Evolutionary conservation across 2,888 invertebrate species (phyloP).

Genomic region (Parnassius orleans): DNA sequence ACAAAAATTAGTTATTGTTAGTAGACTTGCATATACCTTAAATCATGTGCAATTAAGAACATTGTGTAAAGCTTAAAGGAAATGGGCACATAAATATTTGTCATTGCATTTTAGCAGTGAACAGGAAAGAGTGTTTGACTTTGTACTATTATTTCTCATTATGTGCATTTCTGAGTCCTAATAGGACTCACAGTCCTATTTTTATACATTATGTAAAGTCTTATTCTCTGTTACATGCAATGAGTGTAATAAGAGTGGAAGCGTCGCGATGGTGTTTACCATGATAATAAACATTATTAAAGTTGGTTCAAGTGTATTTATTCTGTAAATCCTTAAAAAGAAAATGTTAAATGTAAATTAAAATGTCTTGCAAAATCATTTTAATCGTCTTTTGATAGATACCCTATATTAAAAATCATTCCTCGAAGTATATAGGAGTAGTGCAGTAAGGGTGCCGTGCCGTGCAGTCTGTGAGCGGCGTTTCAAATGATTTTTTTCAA

Average conservation of each 20-base stretch:
- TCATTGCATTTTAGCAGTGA: constrained; percentile 78
- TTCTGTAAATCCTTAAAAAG: constrained; percentile 25
- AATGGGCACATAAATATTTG: constrained; percentile 60
- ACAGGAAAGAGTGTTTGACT: constrained; percentile 58
- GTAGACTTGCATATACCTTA: constrained; percentile 70
- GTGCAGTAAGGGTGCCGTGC: too few relatives aligned
- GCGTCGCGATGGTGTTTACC: constrained; percentile 70
- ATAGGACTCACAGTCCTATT: constrained; percentile 76
- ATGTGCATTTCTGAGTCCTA: constrained; percentile 74
- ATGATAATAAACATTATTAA: constrained; percentile 76
- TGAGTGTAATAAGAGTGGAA: constrained; percentile 72
- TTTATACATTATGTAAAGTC: constrained; percentile 79
- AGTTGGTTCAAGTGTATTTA: constrained; percentile 49
- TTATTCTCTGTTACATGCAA: constrained; percentile 75
- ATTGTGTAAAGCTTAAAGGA: constrained; percentile 59
- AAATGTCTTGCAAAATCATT: constrained; percentile 6
- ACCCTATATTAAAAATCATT: neutral
- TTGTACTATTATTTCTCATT: constrained; percentile 71
- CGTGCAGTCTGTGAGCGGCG: too few relatives aligned
- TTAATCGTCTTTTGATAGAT: neutral
- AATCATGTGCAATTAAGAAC: constrained; percentile 76
- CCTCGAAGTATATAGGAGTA: too few relatives aligned
- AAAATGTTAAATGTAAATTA: constrained; percentile 15
- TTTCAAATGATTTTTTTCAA: too few relatives aligned
- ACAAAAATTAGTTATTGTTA: constrained; percentile 72